Evolutionary conservation across 1,140 invertebrate genomes (phyloP).

Genomic region (Carposina sasakii): DNA sequence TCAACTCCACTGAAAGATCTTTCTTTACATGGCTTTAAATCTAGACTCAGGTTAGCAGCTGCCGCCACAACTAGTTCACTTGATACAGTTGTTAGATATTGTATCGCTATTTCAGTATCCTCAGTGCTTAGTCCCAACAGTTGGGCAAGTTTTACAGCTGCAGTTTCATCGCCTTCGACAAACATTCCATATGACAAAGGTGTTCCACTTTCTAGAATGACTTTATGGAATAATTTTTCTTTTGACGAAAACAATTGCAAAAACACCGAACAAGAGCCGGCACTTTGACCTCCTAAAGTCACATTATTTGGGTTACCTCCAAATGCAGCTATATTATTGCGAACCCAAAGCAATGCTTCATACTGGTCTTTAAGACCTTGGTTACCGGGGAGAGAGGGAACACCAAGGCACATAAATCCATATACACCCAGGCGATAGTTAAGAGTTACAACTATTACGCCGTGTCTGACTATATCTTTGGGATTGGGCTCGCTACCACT

Average conservation of each 20-base stretch:
- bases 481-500: background rate
- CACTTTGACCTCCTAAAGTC: conserved; percentile 15
- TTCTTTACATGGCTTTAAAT: background rate
- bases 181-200: background rate
- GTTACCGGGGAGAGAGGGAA: conserved; percentile 73
- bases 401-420: conserved; percentile 12
- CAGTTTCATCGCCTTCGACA: background rate
- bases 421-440: conserved; percentile 9
- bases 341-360: conserved; percentile 73
- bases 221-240: background rate
- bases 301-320: conserved; percentile 75
- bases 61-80: background rate
- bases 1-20: background rate
- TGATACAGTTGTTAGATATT: background rate
- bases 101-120: background rate
- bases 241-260: background rate
- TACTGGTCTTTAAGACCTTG: conserved; percentile 76
- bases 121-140: background rate
- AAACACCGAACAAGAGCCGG: background rate
- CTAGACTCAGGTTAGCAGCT: background rate
- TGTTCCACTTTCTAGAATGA: background rate
- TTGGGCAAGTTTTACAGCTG: background rate
- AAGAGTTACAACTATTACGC: conserved; percentile 6
- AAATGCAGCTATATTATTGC: conserved; percentile 75
- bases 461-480: background rate